Conservation (phyloP, 2,113 vertebrate species). For the Plecturocebus donacophilus region DNA sequence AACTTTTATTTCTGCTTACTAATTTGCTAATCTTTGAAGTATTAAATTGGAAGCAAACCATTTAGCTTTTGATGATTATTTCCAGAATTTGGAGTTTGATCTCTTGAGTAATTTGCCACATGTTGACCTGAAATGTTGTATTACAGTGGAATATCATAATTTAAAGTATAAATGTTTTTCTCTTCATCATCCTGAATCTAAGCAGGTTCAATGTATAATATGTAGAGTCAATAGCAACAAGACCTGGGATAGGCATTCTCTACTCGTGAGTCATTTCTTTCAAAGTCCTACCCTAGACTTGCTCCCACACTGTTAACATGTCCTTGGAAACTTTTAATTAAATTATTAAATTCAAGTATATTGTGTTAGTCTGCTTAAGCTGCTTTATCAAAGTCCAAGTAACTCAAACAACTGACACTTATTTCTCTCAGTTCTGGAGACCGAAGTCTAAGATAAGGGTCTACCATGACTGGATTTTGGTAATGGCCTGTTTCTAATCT, state of each 20-base stretch:
- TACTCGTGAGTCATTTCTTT: background rate
- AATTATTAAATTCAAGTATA: background rate
- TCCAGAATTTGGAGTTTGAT: slow-evolving; percentile 24
- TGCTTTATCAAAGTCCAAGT: background rate
- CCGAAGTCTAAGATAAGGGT: background rate
- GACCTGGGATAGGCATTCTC: background rate
- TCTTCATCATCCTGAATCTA: background rate
- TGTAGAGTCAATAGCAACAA: background rate
- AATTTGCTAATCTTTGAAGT: slow-evolving; percentile 13
- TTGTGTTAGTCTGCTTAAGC: background rate
- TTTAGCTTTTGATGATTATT: slow-evolving; percentile 26
- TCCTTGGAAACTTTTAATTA: background rate
- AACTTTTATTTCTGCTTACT: slow-evolving; percentile 12
- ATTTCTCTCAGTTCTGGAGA: background rate
- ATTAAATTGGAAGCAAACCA: slow-evolving; percentile 1
- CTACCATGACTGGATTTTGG: background rate
- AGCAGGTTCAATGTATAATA: background rate
- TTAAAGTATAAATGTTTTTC: background rate
- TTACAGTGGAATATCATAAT: background rate
- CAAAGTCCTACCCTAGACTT: background rate
- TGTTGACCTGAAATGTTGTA: slow-evolving; percentile 12
- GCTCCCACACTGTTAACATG: background rate
- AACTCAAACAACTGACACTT: background rate
- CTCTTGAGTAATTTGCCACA: background rate
- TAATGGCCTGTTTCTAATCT: background rate